Evolutionary conservation across 1,140 invertebrate species (phyloP).

Genomic region (Chironomus tepperi): DNA sequence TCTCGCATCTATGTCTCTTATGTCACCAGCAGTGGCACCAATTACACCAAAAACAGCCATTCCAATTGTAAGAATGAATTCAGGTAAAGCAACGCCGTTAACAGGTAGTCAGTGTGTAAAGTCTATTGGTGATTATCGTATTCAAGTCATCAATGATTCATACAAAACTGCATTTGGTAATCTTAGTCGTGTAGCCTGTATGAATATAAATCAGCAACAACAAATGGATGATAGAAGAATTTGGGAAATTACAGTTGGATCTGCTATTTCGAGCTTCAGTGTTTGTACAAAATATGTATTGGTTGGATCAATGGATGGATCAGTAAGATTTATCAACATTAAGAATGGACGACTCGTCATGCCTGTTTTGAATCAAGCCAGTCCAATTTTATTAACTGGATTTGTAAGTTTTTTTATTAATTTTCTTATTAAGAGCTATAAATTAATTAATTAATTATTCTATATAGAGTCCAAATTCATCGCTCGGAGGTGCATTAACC

Average conservation of each 20-base stretch:
- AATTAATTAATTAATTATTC: slow-evolving; percentile 19
- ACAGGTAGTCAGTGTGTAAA: slow-evolving; percentile 28
- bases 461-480: slow-evolving; percentile 28
- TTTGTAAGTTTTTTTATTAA: slow-evolving; percentile 32
- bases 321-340: slow-evolving; percentile 34
- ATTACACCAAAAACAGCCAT: background rate
- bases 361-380: slow-evolving; percentile 33
- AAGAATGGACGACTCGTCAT: slow-evolving; percentile 33
- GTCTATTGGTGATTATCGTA: slow-evolving; percentile 28
- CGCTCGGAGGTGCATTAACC: slow-evolving; percentile 35
- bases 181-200: slow-evolving; percentile 33
- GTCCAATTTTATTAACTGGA: slow-evolving; percentile 34
- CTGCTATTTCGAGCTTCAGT: slow-evolving; percentile 37
- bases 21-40: background rate
- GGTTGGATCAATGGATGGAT: slow-evolving; percentile 36
- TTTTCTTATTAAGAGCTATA: slow-evolving; percentile 3
- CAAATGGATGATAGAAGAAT: slow-evolving; percentile 24
- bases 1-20: background rate
- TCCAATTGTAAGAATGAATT: background rate
- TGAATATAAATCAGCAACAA: slow-evolving; percentile 15
- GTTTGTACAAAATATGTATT: slow-evolving; percentile 37
- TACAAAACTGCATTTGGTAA: slow-evolving; percentile 34
- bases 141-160: slow-evolving; percentile 35
- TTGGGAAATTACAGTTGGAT: slow-evolving; percentile 32
- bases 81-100: slow-evolving; percentile 21